These are phyloP conservation scores for Melinaea menophilus DNA, from an alignment of 2,888 invertebrate genomes.

Conservation along the genomic window DNA sequence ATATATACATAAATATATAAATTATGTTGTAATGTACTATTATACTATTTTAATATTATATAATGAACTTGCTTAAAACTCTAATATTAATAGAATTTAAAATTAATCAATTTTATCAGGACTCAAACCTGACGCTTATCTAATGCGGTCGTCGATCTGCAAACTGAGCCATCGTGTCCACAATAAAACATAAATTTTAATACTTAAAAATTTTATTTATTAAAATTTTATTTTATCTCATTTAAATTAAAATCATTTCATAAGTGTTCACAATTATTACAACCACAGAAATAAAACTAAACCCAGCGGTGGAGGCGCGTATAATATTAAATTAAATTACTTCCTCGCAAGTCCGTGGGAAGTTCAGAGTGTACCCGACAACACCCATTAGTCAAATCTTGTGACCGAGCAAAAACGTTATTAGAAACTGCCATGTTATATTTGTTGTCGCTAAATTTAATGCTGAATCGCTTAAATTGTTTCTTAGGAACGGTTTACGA, in stretches of 20 bases:
- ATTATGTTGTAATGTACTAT: too few relatives aligned
- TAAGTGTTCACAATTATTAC: conserved; percentile 24
- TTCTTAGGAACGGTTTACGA: background rate
- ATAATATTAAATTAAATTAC: conserved; percentile 32
- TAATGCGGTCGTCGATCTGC: too few relatives aligned
- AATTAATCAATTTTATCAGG: too few relatives aligned
- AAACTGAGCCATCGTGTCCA: too few relatives aligned
- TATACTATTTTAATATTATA: too few relatives aligned
- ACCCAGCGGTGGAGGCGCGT: conserved; percentile 33
- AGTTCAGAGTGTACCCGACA: conserved; percentile 53
- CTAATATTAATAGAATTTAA: too few relatives aligned
- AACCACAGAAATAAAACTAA: conserved; percentile 31
- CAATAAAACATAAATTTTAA: too few relatives aligned
- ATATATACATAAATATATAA: too few relatives aligned
- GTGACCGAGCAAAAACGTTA: conserved; percentile 56
- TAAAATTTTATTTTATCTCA: too few relatives aligned
- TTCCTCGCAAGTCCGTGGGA: conserved; percentile 48
- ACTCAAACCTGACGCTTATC: too few relatives aligned
- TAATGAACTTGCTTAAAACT: too few relatives aligned
- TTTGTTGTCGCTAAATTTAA: conserved; percentile 38
- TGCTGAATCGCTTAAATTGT: conserved; percentile 28
- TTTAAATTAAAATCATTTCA: conserved; percentile 10
- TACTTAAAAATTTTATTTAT: too few relatives aligned
- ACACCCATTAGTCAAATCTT: conserved; percentile 68
- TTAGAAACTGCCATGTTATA: conserved; percentile 36